Evolutionary conservation across 2,797 vertebrate species (phyloP).

Genomic region (Acanthiza pusilla): DNA sequence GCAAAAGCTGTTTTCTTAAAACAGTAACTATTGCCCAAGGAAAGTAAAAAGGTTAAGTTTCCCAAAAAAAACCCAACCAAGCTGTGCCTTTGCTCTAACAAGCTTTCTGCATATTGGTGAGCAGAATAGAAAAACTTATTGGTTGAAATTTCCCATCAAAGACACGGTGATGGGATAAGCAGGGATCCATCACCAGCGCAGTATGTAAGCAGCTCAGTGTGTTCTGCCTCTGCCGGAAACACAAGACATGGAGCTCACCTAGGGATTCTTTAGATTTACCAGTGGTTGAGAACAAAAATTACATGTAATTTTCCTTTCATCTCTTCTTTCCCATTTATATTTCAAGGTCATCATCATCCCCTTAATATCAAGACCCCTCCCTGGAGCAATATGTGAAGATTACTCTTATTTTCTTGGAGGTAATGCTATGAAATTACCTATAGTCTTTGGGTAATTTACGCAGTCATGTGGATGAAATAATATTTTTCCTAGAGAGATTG

Average conservation of each 20-base stretch:
- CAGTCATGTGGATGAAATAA: not conserved
- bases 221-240: not conserved
- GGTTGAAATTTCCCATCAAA: not conserved
- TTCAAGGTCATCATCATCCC: constrained; percentile 15
- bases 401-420: constrained; percentile 53
- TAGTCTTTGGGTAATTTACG: constrained; percentile 3
- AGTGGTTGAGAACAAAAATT: constrained; percentile 34
- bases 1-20: not conserved
- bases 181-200: not conserved
- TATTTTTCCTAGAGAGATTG: constrained; percentile 32
- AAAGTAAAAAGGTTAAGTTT: not conserved
- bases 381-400: constrained; percentile 33
- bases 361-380: constrained; percentile 29
- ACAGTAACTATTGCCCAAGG: not conserved
- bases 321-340: constrained; percentile 33
- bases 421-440: constrained; percentile 46
- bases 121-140: not conserved
- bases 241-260: not conserved
- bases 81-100: not conserved
- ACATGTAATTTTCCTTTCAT: constrained; percentile 54
- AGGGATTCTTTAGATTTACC: constrained; percentile 4
- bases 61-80: not conserved
- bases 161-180: not conserved
- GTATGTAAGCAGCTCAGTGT: not conserved
- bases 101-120: not conserved